phyloP scores from a whole-genome alignment of 92 coral and sea anemone genomes.

The Chrysogorgia sp. region DNA sequence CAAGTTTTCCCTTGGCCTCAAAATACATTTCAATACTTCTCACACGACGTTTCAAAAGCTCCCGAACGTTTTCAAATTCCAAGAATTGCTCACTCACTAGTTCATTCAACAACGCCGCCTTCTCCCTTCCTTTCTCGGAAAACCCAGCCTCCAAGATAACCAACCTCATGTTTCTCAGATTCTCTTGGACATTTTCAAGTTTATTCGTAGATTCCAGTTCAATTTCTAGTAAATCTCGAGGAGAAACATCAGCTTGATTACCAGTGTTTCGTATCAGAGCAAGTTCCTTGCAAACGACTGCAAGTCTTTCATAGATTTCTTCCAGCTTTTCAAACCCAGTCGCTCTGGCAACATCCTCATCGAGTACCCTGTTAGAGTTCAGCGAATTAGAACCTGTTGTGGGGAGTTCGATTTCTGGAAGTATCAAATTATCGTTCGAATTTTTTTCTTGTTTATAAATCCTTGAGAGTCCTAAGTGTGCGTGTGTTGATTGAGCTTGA shows the following conservation, averaged over 20 bases:
- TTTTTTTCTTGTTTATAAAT: background rate
- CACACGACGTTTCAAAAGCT: constrained; percentile 1
- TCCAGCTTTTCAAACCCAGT: background rate
- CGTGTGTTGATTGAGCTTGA: too few species aligned
- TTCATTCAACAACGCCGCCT: background rate
- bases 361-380: background rate
- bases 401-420: background rate
- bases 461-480: background rate
- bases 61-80: constrained; percentile 14
- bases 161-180: background rate
- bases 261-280: background rate
- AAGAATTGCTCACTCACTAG: background rate
- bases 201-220: background rate
- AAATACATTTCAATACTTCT: constrained; percentile 27
- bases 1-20: background rate
- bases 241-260: background rate
- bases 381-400: background rate
- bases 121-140: background rate
- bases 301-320: background rate
- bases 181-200: constrained; percentile 3
- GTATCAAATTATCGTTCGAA: background rate
- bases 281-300: background rate
- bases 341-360: background rate
- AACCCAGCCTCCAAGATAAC: background rate
- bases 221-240: constrained; percentile 4